Evolutionary conservation across 30 jellyfish, hydroid and myxozoan species (phyloP).

Genomic region (Aurelia aurita complex sp. Pacific): DNA sequence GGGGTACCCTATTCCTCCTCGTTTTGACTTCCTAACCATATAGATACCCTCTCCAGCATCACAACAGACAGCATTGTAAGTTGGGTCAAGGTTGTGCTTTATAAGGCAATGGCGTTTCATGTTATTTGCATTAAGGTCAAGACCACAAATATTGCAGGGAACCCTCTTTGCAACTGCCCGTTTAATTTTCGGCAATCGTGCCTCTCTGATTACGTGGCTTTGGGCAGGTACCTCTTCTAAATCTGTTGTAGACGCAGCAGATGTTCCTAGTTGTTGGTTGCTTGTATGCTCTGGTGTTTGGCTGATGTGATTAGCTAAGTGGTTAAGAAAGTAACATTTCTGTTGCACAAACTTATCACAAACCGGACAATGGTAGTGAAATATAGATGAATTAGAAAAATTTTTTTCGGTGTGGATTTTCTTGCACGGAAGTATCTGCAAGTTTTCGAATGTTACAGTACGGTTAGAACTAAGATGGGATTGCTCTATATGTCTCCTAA

Average conservation of each 20-base stretch:
- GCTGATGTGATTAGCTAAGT: not conserved
- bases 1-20: conserved; percentile 42
- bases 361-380: conserved; percentile 4
- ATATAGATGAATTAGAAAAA: not conserved
- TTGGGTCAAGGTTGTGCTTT: not conserved
- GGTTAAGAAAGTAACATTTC: not conserved
- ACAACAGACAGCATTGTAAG: conserved; percentile 32
- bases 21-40: conserved; percentile 14
- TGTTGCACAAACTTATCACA: not conserved
- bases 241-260: not conserved
- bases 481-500: not conserved
- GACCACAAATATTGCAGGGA: conserved; percentile 5
- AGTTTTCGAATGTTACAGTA: not conserved
- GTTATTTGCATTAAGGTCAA: not conserved
- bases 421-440: conserved; percentile 1
- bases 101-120: conserved; percentile 1
- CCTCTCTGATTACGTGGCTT: too few species aligned
- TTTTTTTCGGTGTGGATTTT: not conserved
- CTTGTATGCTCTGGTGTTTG: not conserved
- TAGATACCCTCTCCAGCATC: conserved; percentile 17
- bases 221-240: too few species aligned
- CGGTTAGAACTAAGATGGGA: not conserved
- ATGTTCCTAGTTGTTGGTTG: not conserved
- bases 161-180: not conserved
- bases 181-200: not conserved